Evolutionary conservation across 2,113 vertebrate genomes (phyloP), one percentile per base, ranked within the genome.

Genomic region (Barnardius zonarius): DNA sequence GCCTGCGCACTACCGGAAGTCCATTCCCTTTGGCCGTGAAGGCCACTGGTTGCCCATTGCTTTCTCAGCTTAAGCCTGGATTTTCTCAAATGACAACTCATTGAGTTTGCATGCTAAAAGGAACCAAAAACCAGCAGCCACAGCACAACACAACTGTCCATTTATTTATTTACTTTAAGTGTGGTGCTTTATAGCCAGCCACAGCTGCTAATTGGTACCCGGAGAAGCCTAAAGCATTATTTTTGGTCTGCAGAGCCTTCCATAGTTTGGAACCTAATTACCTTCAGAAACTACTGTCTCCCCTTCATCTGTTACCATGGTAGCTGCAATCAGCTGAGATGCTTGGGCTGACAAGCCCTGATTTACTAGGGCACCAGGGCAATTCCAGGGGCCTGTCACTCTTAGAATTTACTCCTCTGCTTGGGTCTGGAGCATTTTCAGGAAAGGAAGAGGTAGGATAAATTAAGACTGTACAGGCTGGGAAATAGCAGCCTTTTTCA

Each of bases 201-300:
- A 72, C 0, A 2, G 84, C 33, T 83, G 83, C 67, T 78, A 67
- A 30, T 2, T 69, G 81, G 62, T 84, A 92, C n/a, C 49, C 1
- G 0, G 81, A 83, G 93, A 95, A 55, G 85, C 63, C 70, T 90
- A 43, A 76, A 69, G 82, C 79, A 83, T 67, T 83, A 28, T 20
- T 96, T 93, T 83, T 96, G 68, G 86, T 88, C 85, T 93, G 88
- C 51, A 74, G 61, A 93, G 93, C 64, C 59, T 94, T 95, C 82
- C 30, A 39, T 0, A 0, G 16, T 83, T 88, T 63, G 68, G 75
- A 94, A 94, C 51, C 72, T 88, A 88, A 96, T 83, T 92, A 88
- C 64, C 55, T 94, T 80, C 85, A 88, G 79, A 95, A 96, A 74
- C 46, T 54, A 85, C 76, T 81, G 52, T 88, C 83, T 91, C 39